Base-by-base conservation (phyloP, 2,797 vertebrate species). In the Sphenopsis melanotis region DNA sequence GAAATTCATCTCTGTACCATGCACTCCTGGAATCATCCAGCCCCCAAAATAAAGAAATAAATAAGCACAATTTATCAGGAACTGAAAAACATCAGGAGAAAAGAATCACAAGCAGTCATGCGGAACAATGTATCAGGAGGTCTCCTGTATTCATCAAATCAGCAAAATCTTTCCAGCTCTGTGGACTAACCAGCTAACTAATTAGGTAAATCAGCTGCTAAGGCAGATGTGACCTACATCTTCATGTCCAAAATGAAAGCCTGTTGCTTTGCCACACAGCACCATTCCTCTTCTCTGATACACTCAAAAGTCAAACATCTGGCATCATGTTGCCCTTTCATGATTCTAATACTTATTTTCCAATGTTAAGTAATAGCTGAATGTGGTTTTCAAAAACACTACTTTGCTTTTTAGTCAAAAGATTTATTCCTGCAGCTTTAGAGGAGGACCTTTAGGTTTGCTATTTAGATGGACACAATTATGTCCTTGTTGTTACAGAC, bases 401-500 rank as follows among this genome's bases (percentile, higher is more conserved):
- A 32, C 60, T 94, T 86, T 71, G 19, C 52, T 91, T 90, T 78
- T 72, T 44, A 78, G 39, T 53, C 6, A 26, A 64, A 92, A 92
- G 66, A 63, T 72, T 60, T 69, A 76, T 34, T 90, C 53, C 70
- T 78, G 42, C 8, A 52, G 37, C 34, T 78, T 50, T 64, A 65
- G 55, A 95, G 63, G n/a, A 22, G 14, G 13, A 63, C 32, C 50
- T 83, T 76, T 89, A 90, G 60, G 55, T 94, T 71, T 80, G 30
- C 66, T 84, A n/a, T 60, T 88, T 55, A 76, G 53, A 59, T 59
- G 27, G 46, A 74, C 36, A 92, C 63, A 68, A 12, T 22, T 7
- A 17, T 20, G 46, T 75, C 72, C 84, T 94, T 96, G 60, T 37
- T 57, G 22, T 83, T 93, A 95, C 69, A 89, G 86, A 79, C 30